Conservation (phyloP, 2,113 vertebrate species). For the Zeus faber region DNA sequence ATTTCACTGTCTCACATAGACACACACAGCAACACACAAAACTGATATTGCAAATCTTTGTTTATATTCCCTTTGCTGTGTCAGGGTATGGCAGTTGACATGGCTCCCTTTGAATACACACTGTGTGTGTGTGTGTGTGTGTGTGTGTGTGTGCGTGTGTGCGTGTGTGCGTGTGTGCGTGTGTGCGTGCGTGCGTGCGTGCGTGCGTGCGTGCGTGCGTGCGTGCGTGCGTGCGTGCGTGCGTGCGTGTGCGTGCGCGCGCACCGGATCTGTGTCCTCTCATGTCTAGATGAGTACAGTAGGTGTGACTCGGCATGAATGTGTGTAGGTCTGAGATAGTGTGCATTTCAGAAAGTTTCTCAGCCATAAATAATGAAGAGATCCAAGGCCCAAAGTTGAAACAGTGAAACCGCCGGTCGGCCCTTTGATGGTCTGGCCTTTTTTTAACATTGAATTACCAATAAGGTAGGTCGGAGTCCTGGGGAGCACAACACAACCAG, state of each 20-base stretch:
- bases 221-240: neutral
- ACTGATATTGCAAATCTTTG: slow-evolving; percentile 35
- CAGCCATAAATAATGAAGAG: slow-evolving; percentile 48
- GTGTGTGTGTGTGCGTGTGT: neutral
- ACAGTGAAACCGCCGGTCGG: slow-evolving; percentile 35
- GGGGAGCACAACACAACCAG: slow-evolving; percentile 33
- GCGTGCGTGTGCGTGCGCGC: neutral
- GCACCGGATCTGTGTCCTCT: neutral
- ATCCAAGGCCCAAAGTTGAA: slow-evolving; percentile 44
- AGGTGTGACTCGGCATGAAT: neutral
- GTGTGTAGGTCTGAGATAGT: neutral
- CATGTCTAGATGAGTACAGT: slow-evolving; percentile 18
- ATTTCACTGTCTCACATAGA: neutral
- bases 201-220: neutral
- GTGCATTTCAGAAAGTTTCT: slow-evolving; percentile 44
- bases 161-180: neutral
- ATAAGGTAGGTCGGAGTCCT: slow-evolving; percentile 58
- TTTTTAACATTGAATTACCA: slow-evolving; percentile 44
- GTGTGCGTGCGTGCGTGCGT: slow-evolving; percentile 10
- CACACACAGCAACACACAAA: slow-evolving; percentile 10
- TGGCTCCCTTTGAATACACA: slow-evolving; percentile 25
- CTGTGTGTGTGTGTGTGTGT: neutral
- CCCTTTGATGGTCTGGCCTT: slow-evolving; percentile 44
- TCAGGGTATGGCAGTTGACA: slow-evolving; percentile 32
- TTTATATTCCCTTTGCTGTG: slow-evolving; percentile 60